A percentile compares a stretch with the other conserved stretches of the same genome.
phyloP scores from a whole-genome alignment of 23 tunicate species.

The Styela plicata region DNA sequence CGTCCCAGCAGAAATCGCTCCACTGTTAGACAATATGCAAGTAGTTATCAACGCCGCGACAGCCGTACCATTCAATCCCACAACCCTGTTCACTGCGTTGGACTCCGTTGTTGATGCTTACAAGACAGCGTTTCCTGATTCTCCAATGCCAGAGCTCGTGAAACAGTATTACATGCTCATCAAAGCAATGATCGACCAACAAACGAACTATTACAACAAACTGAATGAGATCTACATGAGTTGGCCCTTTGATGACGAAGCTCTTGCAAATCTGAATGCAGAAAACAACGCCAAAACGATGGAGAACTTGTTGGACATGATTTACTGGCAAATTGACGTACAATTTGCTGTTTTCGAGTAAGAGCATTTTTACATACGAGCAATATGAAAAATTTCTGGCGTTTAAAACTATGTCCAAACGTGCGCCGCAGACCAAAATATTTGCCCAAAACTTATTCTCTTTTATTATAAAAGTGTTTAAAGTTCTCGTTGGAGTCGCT shows the following conservation, averaged over 20 bases:
- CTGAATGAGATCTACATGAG: background rate
- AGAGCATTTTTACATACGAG: too few relatives aligned
- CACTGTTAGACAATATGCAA: conserved; percentile 2
- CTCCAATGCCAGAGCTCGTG: conserved; percentile 30
- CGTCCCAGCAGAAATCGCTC: conserved; percentile 13
- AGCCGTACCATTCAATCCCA: background rate
- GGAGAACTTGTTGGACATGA: background rate
- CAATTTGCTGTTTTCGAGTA: conserved; percentile 10
- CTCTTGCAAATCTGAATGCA: background rate
- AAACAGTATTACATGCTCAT: background rate
- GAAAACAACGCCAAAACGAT: background rate
- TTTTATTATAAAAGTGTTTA: too few relatives aligned
- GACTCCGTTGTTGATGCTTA: background rate
- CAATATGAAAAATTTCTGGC: too few relatives aligned
- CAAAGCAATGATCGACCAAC: background rate
- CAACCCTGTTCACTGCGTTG: background rate
- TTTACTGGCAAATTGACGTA: conserved; percentile 12
- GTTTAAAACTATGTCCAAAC: too few relatives aligned
- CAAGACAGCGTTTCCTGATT: conserved; percentile 8
- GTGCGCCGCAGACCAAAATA: too few relatives aligned
- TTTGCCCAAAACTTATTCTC: too few relatives aligned
- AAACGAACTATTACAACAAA: background rate
- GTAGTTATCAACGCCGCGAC: conserved; percentile 8
- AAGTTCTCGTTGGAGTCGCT: too few relatives aligned
- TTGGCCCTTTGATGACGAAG: background rate